Evolutionary conservation across 2,888 invertebrate genomes (phyloP).

Genomic region (Aleiodes leptofemur): DNA sequence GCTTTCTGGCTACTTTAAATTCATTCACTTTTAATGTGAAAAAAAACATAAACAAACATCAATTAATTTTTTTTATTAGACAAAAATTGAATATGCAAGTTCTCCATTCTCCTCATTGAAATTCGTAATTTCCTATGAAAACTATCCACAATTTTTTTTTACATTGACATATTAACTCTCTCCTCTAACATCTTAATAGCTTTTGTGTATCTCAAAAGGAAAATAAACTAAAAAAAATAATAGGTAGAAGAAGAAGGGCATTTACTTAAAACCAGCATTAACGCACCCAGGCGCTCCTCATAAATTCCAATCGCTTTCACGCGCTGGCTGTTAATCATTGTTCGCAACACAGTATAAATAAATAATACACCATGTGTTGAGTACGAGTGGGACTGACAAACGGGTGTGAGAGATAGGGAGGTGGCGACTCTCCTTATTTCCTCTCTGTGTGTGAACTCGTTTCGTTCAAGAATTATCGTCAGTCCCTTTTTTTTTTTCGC

Average conservation of each 20-base stretch:
- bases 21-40: no score
- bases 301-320: constrained; percentile 61
- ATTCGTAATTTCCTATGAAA: no score
- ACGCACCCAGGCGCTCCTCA: constrained; percentile 57
- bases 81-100: no score
- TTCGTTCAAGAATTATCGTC: constrained; percentile 29
- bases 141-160: no score
- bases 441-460: constrained; percentile 19
- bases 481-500: constrained; percentile 9
- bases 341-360: constrained; percentile 53
- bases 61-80: no score
- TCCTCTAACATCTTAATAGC: not conserved
- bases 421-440: constrained; percentile 28
- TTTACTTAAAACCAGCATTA: constrained; percentile 56
- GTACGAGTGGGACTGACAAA: constrained; percentile 34
- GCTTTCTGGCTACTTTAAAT: no score
- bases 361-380: constrained; percentile 50
- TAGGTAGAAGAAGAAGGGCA: constrained; percentile 42
- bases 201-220: not conserved
- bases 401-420: constrained; percentile 38
- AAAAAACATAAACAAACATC: no score
- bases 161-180: constrained; percentile 11
- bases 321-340: constrained; percentile 58
- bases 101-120: no score
- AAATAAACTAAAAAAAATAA: constrained; percentile 12